Percentiles rank a stretch among this genome's conserved stretches.
phyloP scores from a whole-genome alignment of 2,797 vertebrate genomes.

The Siniperca undulata region DNA sequence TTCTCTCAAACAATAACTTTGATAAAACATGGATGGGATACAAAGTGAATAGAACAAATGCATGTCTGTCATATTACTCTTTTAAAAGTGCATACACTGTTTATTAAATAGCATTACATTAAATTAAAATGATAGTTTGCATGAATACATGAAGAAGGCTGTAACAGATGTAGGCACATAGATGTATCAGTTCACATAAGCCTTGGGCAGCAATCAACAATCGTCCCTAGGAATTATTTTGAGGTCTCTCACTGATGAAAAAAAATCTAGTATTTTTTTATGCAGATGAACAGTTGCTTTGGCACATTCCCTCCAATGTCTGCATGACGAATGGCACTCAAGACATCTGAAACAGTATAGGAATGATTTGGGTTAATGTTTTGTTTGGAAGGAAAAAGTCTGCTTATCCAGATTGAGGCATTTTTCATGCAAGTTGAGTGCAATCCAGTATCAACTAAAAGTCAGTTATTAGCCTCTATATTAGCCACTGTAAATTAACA shows the following conservation, averaged over 20 bases:
- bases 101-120: slow-evolving; percentile 94
- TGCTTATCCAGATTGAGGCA: slow-evolving; percentile 47
- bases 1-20: slow-evolving; percentile 69
- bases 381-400: slow-evolving; percentile 50
- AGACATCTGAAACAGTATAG: slow-evolving; percentile 82
- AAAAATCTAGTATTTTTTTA: slow-evolving; percentile 39
- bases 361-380: slow-evolving; percentile 70
- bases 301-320: slow-evolving; percentile 84
- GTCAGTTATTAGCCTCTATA: slow-evolving; percentile 34
- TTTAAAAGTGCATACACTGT: slow-evolving; percentile 89
- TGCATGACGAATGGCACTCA: slow-evolving; percentile 75
- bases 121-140: slow-evolving; percentile 91
- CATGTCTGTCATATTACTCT: slow-evolving; percentile 78
- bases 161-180: slow-evolving; percentile 94
- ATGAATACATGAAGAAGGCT: slow-evolving; percentile 90
- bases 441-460: slow-evolving; percentile 42
- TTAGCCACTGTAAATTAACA: slow-evolving; percentile 37
- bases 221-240: slow-evolving; percentile 75
- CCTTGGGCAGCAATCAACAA: slow-evolving; percentile 82
- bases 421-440: slow-evolving; percentile 61
- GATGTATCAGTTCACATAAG: slow-evolving; percentile 88
- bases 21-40: slow-evolving; percentile 77
- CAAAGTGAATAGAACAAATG: slow-evolving; percentile 76
- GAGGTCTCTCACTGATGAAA: slow-evolving; percentile 68
- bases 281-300: slow-evolving; percentile 85